Percentiles rank a stretch among this genome's conserved stretches.
phyloP scores from a whole-genome alignment of 1,140 invertebrate genomes.

The Leptopilina boulardi region DNA sequence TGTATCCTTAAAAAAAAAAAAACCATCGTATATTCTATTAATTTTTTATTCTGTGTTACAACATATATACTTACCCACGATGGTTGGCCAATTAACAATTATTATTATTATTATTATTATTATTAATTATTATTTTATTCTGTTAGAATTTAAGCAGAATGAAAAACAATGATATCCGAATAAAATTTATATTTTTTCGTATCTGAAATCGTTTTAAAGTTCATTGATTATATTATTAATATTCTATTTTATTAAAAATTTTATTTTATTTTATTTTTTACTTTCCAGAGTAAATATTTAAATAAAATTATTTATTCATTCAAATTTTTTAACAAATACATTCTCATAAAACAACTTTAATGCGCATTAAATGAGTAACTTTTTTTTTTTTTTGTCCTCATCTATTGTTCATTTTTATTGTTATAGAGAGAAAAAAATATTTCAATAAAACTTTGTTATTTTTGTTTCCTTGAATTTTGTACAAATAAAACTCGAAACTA shows the following conservation, averaged over 20 bases:
- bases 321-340: no score
- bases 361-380: no score
- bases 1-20: conserved; percentile 64
- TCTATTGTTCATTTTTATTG: neutral
- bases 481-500: neutral
- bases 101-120: no score
- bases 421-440: neutral
- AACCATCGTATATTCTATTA: conserved; percentile 57
- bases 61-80: conserved; percentile 55
- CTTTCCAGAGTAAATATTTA: no score
- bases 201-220: conserved; percentile 53
- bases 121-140: conserved; percentile 61
- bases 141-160: conserved; percentile 57
- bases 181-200: conserved; percentile 75
- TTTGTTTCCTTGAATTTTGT: conserved; percentile 2
- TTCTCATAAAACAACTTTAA: no score
- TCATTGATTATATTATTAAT: neutral
- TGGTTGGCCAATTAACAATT: conserved; percentile 56
- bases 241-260: no score
- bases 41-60: conserved; percentile 53
- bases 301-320: no score
- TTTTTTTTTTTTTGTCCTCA: no score
- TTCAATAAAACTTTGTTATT: neutral
- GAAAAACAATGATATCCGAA: conserved; percentile 63
- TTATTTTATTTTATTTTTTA: no score